Evolutionary conservation across 2,113 vertebrate genomes (phyloP), one percentile per base, ranked within the genome.

Genomic region (western clawed frog (Xenopus tropicalis)): DNA sequence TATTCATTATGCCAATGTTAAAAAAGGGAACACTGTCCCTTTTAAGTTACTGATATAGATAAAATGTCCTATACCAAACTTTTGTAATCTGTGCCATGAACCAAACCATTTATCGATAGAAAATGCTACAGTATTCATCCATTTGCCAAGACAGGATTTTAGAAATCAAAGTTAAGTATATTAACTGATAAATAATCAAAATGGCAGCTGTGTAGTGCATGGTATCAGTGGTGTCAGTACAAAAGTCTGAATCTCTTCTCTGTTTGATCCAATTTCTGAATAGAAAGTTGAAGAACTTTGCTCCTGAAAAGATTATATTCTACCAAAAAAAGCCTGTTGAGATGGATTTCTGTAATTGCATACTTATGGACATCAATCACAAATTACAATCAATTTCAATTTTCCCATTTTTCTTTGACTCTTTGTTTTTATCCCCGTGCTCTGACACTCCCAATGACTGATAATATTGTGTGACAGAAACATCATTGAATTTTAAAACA

Each of bases 381-480:
- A 75, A 75, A 75, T 75, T 75, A 69, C 65, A 75, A 75, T 75
- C 66, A 74, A 68, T 68, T 74, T 74, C 65, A 74, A 68, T 74
- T 74, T 74, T 74, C 43, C 68, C 61, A 61, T 61, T 74, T 74
- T 68, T 23, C 64, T 68, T 51, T 67, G 54, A 75, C 72, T 62
- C 72, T 62, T 43, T 69, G 57, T 75, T 75, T 48, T 75, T 69
- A 75, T 75, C 66, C 62, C 42, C 58, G 66, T 12, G 58, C 51
- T 75, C 22, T 24, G 24, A 52, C 46, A 37, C 72, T 11, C 20
- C 58, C 72, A 69, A 63, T 68, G 64, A 69, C 66, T 29, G 72
- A 63, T 75, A 75, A 75, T 75, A 25, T 23, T 37, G 67, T 52
- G 57, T 69, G 72, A 69, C 72, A 62, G 72, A 75, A 23, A 56